Evolutionary conservation across 2,888 invertebrate genomes (phyloP), one percentile per base, ranked within the genome.

Genomic region (Hybos culiciformis): DNA sequence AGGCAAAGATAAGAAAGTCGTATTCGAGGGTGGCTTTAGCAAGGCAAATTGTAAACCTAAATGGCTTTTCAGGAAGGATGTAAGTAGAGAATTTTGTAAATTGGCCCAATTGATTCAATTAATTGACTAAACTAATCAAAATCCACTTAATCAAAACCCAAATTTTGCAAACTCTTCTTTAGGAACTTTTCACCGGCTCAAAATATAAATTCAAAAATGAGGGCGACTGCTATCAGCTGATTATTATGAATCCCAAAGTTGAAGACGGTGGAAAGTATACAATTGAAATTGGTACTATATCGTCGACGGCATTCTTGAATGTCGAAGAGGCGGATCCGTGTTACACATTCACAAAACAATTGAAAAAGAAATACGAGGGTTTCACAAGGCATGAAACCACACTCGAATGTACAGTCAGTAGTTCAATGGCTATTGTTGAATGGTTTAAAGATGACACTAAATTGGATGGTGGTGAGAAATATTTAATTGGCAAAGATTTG

Each of bases 191-290:
- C 71, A 78, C 86, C 49, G 92, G 97, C 52, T 83, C 92, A 45
- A 98, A 94, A 68, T 97, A 88, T 67, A 94, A 97, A 69, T 88
- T 98, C 68, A 84, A 83, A 56, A 84, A 81, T 58, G 93, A 96
- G 62, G 85, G 83, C 56, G 91, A 93, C 59, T 77, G 81, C 2
- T 94, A 97, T 66, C 85, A 83, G 57, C 72, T 98, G 50, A 83
- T 88, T 51, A 91, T 99, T 56, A 75, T 75, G 62, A 79, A 77
- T 56, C 94, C 98, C 1, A 91, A 88, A 69, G 87, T 88, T 29
- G 97, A 98, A 55, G 98, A 99, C 64, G 86, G 86, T 52, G 98
- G 96, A 55, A 93, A 93, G 71, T 96, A 94, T 61, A 88, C 87
- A 0, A 82, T 94, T 56, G 93, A 97, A 70, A 90, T 96, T 54